Evolutionary conservation across 2,797 vertebrate genomes (phyloP), one percentile per base, ranked within the genome.

Genomic region (Pipistrellus nathusii): DNA sequence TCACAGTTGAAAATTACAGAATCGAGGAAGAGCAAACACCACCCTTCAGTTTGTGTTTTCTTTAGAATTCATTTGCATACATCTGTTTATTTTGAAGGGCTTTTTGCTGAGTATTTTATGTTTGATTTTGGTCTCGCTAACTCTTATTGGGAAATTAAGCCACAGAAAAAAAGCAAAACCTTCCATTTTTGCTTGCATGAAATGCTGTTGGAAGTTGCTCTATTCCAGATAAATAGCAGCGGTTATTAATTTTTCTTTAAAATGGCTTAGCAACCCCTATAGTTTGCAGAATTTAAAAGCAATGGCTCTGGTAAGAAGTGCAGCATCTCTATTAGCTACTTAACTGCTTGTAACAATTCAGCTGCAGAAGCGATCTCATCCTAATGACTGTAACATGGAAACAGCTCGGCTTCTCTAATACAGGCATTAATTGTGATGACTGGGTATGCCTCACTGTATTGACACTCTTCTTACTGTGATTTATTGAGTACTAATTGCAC

Each of bases 271-370:
- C 78, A 88, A 57, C 0, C 46, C 64, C 64, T 10, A 6, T 0
- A 64, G 23, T 72, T 80, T 90, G 14, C 5, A 20, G 66, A 87
- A 75, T 88, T 97, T 96, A 96, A 94, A 96, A 95, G 57, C 30
- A 57, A 38, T 27, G 9, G 11, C 23, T 96, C 32, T 86, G 94
- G 51, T 71, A 93, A 30, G 87, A 94, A 77, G 5, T 82, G 25
- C 3, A 85, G 4, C 15, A 30, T 94, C 41, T 84, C 62, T 94
- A 41, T 95, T 94, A 96, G 87, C 91, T 4, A 17, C 44, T 95
- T 87, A 82, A 87, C 71, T 85, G 59, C 55, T 96, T 93, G 20
- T 77, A 95, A 95, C 35, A 55, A 18, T 89, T 88, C 5, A 90
- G 10, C 69, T 81, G 68, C 35, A 11, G 27, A 95, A 94, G 81